Conservation (phyloP, 1,140 invertebrate genomes). For the Acromyrmex echinatior region DNA sequence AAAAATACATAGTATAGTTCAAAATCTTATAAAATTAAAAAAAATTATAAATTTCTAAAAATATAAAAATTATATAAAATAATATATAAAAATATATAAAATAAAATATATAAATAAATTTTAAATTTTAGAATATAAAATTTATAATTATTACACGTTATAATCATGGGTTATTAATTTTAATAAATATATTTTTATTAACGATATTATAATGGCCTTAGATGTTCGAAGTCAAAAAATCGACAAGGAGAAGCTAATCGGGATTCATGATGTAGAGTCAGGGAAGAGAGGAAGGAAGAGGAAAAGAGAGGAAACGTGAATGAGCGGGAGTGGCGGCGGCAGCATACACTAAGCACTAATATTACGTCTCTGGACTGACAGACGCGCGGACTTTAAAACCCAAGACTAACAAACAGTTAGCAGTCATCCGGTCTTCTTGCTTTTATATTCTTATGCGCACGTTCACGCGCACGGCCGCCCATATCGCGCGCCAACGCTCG, state of each 20-base stretch:
- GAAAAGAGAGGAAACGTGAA: constrained; percentile 74
- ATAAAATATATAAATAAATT: neutral
- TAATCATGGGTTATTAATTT: neutral
- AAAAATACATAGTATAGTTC: no score
- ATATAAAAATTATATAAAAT: no score
- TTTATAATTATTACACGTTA: neutral
- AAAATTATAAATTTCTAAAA: neutral
- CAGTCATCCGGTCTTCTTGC: constrained; percentile 87
- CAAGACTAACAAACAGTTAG: constrained; percentile 87
- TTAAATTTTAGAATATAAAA: neutral
- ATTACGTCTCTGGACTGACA: constrained; percentile 87
- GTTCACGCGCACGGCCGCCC: constrained; percentile 68
- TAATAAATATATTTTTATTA: neutral
- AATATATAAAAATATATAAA: neutral
- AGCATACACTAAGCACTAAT: constrained; percentile 85
- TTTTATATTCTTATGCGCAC: constrained; percentile 84
- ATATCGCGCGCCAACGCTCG: constrained; percentile 74
- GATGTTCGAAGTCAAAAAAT: constrained; percentile 11
- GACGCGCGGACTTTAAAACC: constrained; percentile 87
- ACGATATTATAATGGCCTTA: neutral
- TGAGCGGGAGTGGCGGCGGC: constrained; percentile 77
- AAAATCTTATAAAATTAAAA: no score
- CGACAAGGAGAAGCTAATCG: constrained; percentile 13
- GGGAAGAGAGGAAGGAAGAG: constrained; percentile 71
- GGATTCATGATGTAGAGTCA: constrained; percentile 45